A percentile compares a stretch with the other conserved stretches of the same genome.
These are phyloP conservation scores for Diploscapter pachys DNA, from an alignment of 1,140 invertebrate species.

Conservation along the genomic window DNA sequence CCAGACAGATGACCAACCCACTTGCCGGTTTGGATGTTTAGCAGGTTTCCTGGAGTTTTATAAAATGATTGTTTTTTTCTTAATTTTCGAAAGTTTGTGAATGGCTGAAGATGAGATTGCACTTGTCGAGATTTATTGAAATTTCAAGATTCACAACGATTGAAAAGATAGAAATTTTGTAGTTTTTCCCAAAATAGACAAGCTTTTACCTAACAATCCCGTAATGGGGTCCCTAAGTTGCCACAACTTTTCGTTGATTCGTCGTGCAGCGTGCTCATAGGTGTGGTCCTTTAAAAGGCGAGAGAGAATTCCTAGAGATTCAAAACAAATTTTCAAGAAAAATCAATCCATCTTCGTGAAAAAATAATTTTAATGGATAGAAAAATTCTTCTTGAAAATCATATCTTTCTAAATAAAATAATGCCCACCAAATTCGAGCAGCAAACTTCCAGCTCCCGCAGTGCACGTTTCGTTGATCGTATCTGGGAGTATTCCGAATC, in stretches of 20 bases:
- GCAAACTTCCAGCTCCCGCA: conserved; percentile 68
- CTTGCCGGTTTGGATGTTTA: conserved; percentile 69
- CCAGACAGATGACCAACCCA: conserved; percentile 69
- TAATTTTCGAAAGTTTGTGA: not conserved
- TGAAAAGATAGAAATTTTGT: too few relatives aligned
- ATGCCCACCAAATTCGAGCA: conserved; percentile 67
- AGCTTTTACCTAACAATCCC: not conserved
- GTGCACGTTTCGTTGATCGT: conserved; percentile 69
- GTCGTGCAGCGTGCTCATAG: conserved; percentile 7
- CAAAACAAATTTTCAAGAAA: too few relatives aligned
- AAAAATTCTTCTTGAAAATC: not conserved
- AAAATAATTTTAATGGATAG: not conserved
- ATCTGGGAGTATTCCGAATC: conserved; percentile 64
- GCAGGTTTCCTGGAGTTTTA: conserved; percentile 67
- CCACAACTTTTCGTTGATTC: not conserved
- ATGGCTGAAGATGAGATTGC: not conserved
- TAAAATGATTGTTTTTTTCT: conserved; percentile 50
- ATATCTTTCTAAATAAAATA: not conserved
- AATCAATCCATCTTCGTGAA: too few relatives aligned
- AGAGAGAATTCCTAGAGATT: conserved; percentile 3
- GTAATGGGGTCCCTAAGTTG: not conserved
- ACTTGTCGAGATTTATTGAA: not conserved
- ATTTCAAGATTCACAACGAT: too few relatives aligned
- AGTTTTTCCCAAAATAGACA: too few relatives aligned
- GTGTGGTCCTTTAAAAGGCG: conserved; percentile 3